A percentile compares a stretch with the other conserved stretches of the same genome.
Conservation (phyloP, 2,888 invertebrate species). For the Rhagium mordax region DNA sequence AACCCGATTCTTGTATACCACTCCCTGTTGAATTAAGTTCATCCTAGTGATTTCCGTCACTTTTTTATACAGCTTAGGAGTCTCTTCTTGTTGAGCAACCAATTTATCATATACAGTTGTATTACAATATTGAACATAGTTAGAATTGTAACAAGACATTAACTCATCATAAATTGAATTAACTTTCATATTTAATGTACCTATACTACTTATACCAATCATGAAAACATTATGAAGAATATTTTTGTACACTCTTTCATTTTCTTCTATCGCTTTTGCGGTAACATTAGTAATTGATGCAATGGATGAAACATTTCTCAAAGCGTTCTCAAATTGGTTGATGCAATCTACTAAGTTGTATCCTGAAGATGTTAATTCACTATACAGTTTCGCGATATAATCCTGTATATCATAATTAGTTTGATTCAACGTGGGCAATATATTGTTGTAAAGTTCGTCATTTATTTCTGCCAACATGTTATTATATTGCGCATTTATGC, state of each 20-base stretch:
- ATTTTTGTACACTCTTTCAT: neutral
- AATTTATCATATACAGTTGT: neutral
- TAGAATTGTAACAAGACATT: neutral
- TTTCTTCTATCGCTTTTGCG: slow-evolving; percentile 9
- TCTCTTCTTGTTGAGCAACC: neutral
- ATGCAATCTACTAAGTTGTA: neutral
- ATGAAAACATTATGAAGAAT: neutral
- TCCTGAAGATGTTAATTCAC: neutral
- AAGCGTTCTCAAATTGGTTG: neutral
- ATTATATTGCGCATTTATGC: neutral
- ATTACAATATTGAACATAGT: neutral
- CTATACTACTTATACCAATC: neutral
- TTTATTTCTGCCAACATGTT: neutral
- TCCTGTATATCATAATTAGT: neutral
- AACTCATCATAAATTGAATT: neutral
- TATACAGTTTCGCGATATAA: neutral
- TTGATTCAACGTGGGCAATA: neutral
- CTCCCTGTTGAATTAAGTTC: neutral
- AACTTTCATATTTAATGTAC: neutral
- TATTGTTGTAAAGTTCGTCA: neutral
- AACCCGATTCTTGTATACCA: neutral
- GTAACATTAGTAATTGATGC: neutral
- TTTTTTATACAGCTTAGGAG: neutral
- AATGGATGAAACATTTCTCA: neutral
- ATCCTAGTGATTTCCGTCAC: neutral